These are phyloP conservation scores for Syngnathus acus DNA, from an alignment of 2,797 vertebrate species.

Conservation along the genomic window DNA sequence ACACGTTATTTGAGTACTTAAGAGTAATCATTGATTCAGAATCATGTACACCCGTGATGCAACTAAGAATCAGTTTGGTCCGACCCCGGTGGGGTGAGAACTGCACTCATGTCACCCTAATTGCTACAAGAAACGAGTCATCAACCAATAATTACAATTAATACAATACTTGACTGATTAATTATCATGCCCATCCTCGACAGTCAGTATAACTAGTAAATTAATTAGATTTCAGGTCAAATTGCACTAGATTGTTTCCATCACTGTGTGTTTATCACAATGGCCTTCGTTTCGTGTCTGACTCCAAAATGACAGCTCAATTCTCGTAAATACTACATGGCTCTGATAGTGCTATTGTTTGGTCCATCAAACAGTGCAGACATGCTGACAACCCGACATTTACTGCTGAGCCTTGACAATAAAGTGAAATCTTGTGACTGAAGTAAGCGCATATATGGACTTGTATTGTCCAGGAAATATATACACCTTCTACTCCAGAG, in stretches of 20 bases:
- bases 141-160: not conserved
- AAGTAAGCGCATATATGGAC: slow-evolving; percentile 9
- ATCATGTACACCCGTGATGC: not conserved
- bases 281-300: not conserved
- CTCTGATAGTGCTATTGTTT: not conserved
- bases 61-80: not conserved
- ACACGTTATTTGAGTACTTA: not conserved
- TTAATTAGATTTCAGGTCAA: not conserved
- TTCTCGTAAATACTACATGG: not conserved
- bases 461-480: slow-evolving; percentile 13
- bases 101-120: not conserved
- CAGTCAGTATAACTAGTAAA: not conserved
- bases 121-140: not conserved
- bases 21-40: not conserved
- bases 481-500: slow-evolving; percentile 19
- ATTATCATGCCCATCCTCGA: not conserved
- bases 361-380: slow-evolving; percentile 10
- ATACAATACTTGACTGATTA: not conserved
- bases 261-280: not conserved
- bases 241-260: not conserved
- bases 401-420: slow-evolving; percentile 15
- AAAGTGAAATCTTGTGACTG: slow-evolving; percentile 5
- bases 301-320: not conserved
- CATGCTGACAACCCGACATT: slow-evolving; percentile 10
- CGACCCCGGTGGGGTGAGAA: not conserved